A percentile compares a stretch with the other conserved stretches of the same genome.
Evolutionary conservation across 2,888 invertebrate species (phyloP).

Genomic region (Scrobipalpa costella): DNA sequence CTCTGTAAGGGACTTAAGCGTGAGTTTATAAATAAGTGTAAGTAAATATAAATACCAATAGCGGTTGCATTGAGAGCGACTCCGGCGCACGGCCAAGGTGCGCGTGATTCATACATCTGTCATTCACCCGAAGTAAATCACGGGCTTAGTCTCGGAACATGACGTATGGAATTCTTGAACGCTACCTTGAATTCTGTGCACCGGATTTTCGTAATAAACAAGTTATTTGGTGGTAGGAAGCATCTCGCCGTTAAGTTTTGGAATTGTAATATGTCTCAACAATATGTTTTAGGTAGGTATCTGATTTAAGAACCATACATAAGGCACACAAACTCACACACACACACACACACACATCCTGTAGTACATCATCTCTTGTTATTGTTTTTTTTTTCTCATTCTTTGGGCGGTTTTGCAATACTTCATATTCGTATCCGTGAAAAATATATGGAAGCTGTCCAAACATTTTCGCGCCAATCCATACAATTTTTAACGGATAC

Average conservation of each 20-base stretch:
- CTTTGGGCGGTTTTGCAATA: no score
- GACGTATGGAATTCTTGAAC: neutral
- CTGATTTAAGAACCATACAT: no score
- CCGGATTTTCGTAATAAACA: neutral
- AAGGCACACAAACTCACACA: no score
- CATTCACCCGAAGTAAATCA: neutral
- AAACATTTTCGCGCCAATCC: no score
- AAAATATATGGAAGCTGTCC: no score
- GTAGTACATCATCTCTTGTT: no score
- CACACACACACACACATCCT: no score
- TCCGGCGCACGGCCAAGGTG: conserved; percentile 14
- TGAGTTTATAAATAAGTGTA: neutral
- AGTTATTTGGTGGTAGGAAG: neutral
- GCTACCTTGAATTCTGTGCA: neutral
- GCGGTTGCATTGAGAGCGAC: neutral
- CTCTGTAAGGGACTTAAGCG: no score
- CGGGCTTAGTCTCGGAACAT: neutral
- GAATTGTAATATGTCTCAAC: neutral
- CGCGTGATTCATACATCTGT: conserved; percentile 13
- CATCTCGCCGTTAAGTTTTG: neutral
- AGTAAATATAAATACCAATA: neutral
- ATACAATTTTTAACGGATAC: no score
- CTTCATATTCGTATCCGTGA: no score
- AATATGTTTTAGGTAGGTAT: no score
- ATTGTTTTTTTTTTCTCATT: no score